These are phyloP conservation scores for Megalonaias nervosa DNA, from an alignment of 1,140 invertebrate species.

Conservation along the genomic window DNA sequence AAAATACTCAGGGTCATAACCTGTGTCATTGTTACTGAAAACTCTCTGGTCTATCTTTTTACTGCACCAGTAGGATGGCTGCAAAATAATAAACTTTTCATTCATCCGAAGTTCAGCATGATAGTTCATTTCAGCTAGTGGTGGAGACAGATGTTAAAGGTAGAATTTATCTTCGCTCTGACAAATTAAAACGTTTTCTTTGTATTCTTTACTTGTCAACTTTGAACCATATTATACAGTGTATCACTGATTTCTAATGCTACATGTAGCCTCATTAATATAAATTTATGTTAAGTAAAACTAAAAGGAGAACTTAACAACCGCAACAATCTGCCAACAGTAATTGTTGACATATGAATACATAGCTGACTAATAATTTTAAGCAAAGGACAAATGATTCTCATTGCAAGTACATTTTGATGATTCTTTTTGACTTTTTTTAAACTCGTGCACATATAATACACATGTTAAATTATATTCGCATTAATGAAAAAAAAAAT, in stretches of 20 bases:
- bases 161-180: neutral
- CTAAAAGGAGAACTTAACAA: too few species aligned
- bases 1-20: neutral
- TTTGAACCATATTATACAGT: too few species aligned
- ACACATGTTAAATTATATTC: neutral
- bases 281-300: too few species aligned
- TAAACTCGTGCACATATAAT: neutral
- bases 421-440: constrained; percentile 30
- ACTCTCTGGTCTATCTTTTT: neutral
- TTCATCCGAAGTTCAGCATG: too few species aligned
- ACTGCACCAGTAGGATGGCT: neutral
- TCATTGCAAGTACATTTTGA: constrained; percentile 73
- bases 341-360: too few species aligned
- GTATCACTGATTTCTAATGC: too few species aligned
- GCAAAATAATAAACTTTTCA: too few species aligned
- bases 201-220: too few species aligned
- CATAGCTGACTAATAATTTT: too few species aligned
- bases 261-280: too few species aligned
- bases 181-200: neutral
- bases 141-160: neutral
- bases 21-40: neutral
- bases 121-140: neutral
- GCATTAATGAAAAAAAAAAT: neutral
- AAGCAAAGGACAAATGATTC: too few species aligned
- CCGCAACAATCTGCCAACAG: too few species aligned